Base-by-base conservation (phyloP, 1,140 invertebrate species). In the Semibalanus balanoides region DNA sequence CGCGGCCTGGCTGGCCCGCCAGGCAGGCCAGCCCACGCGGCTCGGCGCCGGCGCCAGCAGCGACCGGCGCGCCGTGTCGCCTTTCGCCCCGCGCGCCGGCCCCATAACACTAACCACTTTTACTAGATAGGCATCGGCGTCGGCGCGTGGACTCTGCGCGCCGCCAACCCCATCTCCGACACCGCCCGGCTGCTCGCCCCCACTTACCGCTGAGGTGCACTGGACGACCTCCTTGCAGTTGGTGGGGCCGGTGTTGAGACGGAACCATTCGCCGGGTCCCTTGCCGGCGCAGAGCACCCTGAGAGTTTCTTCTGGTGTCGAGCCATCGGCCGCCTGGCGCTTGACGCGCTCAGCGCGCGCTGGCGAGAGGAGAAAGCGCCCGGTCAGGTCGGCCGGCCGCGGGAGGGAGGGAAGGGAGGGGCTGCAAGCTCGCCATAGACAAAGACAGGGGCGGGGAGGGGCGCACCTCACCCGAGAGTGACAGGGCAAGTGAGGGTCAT, bases 201-300 rank as follows among this genome's bases (percentile, higher is more conserved):
- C 3, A 22, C 51, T 72, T 30, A 72, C 70, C 28, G 70, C 70
- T 9, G 70, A 72, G 28, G 70, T 72, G 29, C 70, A 72, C 29
- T 72, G 70, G 28, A 30, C 70, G 28, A 72, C 70, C 28, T 11
- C 11, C n/a, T 72, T 72, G 70, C 70, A 72, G 70, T 72, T 1
- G 0, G 3, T n/a, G 3, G 3, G 70, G n/a, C 70, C 70, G 29
- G 70, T 0, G 70, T 72, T 72, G 19, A 72, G 70, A 0, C 70
- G 70, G 70, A 72, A 72, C 70, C 70, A 72, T n/a, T 29, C 70
- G 3, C 70, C 70, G n/a, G 70, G 70, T 9, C 70, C 70, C 70
- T 72, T 72, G 70, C 29, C 70, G 25, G 22, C n/a, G 70, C 70
- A 72, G 28, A 72, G 11, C 14, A 3, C 22, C 22, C 22, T 64